Evolutionary conservation across 2,888 invertebrate species (phyloP).

Genomic region (Drosophila austrosaltans): DNA sequence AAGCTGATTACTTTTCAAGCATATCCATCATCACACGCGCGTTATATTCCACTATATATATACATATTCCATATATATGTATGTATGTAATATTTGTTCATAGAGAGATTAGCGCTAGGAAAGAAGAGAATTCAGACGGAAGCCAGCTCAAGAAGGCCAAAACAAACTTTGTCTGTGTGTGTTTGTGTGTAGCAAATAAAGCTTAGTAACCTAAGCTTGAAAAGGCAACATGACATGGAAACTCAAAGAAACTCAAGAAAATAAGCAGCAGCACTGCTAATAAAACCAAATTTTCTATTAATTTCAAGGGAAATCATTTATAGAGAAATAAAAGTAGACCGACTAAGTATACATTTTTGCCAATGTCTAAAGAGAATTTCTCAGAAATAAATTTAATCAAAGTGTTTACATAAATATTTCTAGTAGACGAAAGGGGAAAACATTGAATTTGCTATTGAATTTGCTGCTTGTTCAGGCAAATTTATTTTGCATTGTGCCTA

Average conservation of each 20-base stretch:
- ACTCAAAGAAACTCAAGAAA: background rate
- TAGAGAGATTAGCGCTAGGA: constrained; percentile 47
- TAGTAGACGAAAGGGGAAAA: background rate
- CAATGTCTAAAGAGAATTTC: background rate
- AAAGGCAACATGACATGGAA: constrained; percentile 6
- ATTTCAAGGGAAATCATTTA: constrained; percentile 7
- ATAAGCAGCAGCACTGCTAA: constrained; percentile 9
- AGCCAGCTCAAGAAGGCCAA: constrained; percentile 4
- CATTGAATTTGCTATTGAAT: too few relatives aligned
- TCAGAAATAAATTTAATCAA: background rate
- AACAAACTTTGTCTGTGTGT: background rate
- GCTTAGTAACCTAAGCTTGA: constrained; percentile 7
- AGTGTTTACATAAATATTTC: background rate
- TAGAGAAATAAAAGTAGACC: too few relatives aligned
- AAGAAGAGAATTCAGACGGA: background rate
- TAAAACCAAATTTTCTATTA: constrained; percentile 11
- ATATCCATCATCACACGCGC: constrained; percentile 15
- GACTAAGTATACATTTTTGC: too few relatives aligned
- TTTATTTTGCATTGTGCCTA: background rate
- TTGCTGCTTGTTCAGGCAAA: too few relatives aligned
- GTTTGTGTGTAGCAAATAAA: constrained; percentile 14
- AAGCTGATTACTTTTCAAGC: constrained; percentile 67
- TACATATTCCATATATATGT: constrained; percentile 6
- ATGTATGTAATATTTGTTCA: constrained; percentile 25
- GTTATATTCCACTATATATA: background rate